Evolutionary conservation across 2,113 vertebrate species (phyloP).

Genomic region (Ceratotherium simum): DNA sequence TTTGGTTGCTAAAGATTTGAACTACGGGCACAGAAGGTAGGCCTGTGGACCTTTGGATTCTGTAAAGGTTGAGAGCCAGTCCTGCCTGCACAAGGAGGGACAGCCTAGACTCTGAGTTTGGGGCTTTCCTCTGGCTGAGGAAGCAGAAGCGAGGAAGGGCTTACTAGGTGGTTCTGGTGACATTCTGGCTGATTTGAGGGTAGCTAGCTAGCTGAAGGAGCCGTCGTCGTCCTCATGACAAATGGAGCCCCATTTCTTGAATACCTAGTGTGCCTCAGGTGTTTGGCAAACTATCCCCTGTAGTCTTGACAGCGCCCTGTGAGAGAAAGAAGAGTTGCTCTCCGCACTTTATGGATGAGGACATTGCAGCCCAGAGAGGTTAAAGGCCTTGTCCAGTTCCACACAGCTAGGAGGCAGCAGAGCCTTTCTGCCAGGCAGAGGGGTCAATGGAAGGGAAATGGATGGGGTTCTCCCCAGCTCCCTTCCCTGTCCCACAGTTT

Average conservation of each 20-base stretch:
- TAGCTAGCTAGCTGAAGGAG: conserved; percentile 18
- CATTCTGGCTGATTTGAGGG: conserved; percentile 1
- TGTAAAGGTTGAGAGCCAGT: background rate
- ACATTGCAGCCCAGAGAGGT: background rate
- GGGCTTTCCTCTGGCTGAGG: conserved; percentile 64
- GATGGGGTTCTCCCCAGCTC: background rate
- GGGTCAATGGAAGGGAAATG: background rate
- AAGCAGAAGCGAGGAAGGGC: conserved; percentile 72
- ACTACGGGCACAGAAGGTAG: background rate
- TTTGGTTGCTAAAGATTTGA: conserved; percentile 43
- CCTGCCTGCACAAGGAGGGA: background rate
- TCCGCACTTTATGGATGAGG: background rate
- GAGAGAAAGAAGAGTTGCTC: conserved; percentile 28
- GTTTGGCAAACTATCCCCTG: background rate
- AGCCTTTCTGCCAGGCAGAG: conserved; percentile 42
- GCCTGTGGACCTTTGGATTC: conserved; percentile 3
- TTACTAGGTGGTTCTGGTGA: conserved; percentile 37
- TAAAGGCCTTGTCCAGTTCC: conserved; percentile 32
- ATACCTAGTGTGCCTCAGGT: background rate
- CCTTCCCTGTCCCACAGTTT: background rate
- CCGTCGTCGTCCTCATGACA: background rate
- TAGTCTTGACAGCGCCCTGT: background rate
- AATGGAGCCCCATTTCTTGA: conserved; percentile 16
- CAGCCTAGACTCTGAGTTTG: background rate
- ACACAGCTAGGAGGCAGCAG: conserved; percentile 25